Conservation (phyloP, 2,797 vertebrate species). For the Sylvilagus floridanus region DNA sequence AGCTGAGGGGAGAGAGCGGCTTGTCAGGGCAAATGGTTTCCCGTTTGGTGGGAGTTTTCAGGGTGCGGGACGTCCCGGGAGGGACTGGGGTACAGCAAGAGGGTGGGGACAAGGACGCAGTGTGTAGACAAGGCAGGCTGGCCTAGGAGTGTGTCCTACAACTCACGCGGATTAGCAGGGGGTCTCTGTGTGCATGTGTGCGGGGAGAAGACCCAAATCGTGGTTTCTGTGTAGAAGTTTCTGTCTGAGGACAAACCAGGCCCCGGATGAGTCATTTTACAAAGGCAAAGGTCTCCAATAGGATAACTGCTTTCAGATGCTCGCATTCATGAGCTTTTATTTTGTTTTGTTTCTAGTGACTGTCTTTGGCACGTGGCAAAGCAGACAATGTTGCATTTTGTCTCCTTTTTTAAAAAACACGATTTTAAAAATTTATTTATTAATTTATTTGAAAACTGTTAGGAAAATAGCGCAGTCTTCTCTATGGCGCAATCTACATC, state of each 20-base stretch:
- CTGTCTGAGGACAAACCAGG: not conserved
- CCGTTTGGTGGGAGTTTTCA: not conserved
- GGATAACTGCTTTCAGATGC: not conserved
- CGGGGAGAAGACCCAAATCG: not conserved
- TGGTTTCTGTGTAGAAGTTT: not conserved
- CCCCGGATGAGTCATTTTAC: not conserved
- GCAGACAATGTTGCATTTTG: no score
- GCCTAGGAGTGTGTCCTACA: not conserved
- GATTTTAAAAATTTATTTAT: no score
- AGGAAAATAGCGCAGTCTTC: no score
- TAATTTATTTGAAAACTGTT: no score
- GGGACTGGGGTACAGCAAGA: not conserved
- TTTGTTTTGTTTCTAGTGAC: not conserved
- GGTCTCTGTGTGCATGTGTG: not conserved
- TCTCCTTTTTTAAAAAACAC: no score
- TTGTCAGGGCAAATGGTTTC: constrained; percentile 23
- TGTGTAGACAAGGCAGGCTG: not conserved
- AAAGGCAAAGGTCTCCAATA: constrained; percentile 1
- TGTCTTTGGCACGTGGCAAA: not conserved
- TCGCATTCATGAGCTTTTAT: not conserved
- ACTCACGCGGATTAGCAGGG: not conserved
- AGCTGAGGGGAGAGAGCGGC: not conserved
- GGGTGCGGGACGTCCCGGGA: constrained; percentile 20
- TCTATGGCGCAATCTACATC: no score
- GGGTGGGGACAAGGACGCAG: not conserved